Evolutionary conservation across 2,888 invertebrate genomes (phyloP).

Genomic region (Drosophila paracracens): DNA sequence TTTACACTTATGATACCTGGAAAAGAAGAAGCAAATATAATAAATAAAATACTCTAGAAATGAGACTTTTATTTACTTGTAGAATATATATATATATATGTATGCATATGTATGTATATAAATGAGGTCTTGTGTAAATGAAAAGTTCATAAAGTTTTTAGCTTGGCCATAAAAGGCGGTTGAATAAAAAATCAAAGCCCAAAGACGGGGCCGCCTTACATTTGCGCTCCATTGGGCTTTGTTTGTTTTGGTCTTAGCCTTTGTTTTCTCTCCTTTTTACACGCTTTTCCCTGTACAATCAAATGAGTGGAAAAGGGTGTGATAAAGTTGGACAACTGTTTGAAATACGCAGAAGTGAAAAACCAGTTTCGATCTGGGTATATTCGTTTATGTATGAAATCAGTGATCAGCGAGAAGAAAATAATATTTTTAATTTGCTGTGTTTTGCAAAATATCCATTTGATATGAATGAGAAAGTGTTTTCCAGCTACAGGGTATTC

Average conservation of each 20-base stretch:
- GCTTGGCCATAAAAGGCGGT: conserved; percentile 45
- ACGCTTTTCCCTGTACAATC: background rate
- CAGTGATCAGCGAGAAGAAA: background rate
- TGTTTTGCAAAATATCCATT: background rate
- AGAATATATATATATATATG: background rate
- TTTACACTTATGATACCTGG: conserved; percentile 20
- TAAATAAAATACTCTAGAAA: background rate
- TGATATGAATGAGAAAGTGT: background rate
- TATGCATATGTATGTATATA: background rate
- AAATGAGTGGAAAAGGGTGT: background rate
- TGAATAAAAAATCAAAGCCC: conserved; percentile 53
- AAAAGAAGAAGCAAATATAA: conserved; percentile 10
- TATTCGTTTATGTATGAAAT: background rate
- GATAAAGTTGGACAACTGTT: background rate
- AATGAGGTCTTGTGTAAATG: conserved; percentile 29
- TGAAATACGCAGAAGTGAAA: no score
- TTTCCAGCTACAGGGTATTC: background rate
- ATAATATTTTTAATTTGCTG: background rate
- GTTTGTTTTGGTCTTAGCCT: conserved; percentile 39
- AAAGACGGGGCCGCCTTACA: conserved; percentile 15
- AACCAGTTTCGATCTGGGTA: background rate
- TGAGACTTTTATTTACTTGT: background rate
- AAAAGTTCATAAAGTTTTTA: conserved; percentile 44
- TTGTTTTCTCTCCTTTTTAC: conserved; percentile 2
- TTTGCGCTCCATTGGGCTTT: conserved; percentile 49